Percentiles rank a stretch among this genome's conserved stretches.
Evolutionary conservation across 2,888 invertebrate species (phyloP).

Genomic region (Cheilosia grossa): DNA sequence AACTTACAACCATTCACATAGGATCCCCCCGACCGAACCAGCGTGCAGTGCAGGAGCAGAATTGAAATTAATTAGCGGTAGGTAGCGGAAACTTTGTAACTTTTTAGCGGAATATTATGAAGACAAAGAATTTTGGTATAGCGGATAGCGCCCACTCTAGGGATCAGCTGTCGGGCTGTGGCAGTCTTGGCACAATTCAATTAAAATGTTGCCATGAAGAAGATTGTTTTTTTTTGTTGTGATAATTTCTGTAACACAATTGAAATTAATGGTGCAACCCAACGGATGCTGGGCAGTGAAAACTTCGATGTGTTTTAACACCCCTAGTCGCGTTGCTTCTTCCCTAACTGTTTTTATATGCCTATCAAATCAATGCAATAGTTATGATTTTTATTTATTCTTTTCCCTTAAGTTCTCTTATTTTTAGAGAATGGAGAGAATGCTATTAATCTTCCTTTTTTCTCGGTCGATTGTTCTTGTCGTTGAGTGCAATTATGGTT

Average conservation of each 20-base stretch:
- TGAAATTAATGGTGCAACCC: conserved; percentile 38
- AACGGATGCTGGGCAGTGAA: conserved; percentile 1
- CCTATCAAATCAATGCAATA: conserved; percentile 25
- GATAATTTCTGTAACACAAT: conserved; percentile 15
- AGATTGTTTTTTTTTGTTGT: neutral
- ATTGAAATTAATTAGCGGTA: conserved; percentile 31
- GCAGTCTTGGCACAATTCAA: conserved; percentile 17
- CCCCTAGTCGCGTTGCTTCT: too few relatives aligned
- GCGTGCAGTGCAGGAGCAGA: neutral
- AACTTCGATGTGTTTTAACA: conserved; percentile 11
- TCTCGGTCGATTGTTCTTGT: conserved; percentile 12
- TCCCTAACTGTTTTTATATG: neutral
- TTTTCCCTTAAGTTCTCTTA: neutral
- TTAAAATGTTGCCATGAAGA: conserved; percentile 5
- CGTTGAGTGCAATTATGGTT: conserved; percentile 63
- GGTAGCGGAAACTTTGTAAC: neutral
- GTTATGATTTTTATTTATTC: neutral
- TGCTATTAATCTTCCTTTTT: conserved; percentile 21
- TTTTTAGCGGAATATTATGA: conserved; percentile 22
- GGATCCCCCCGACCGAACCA: neutral
- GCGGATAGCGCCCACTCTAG: neutral
- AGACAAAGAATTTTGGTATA: neutral
- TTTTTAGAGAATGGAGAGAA: conserved; percentile 2
- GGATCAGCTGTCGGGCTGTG: neutral
- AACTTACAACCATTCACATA: neutral